Percentiles rank a stretch among this genome's conserved stretches.
These are phyloP conservation scores for Eleutherodactylus coqui DNA, from an alignment of 2,797 vertebrate species.

Conservation along the genomic window DNA sequence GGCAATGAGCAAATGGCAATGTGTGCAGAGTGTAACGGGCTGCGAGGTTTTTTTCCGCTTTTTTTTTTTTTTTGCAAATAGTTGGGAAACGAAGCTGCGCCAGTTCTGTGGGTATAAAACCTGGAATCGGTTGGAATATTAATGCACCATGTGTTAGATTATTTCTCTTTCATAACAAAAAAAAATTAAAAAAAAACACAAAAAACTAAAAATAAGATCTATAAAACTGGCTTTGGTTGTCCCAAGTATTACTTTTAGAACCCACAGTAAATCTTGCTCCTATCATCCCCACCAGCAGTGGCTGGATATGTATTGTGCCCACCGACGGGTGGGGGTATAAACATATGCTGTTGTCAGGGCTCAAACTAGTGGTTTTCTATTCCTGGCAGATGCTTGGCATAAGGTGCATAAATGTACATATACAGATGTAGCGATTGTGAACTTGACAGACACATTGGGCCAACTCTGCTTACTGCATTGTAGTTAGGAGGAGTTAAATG, in stretches of 20 bases:
- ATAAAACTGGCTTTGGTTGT: conserved; percentile 48
- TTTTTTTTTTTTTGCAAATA: background rate
- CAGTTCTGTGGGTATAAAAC: conserved; percentile 20
- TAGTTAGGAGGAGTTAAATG: no score
- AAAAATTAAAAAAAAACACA: conserved; percentile 21
- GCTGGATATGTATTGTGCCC: background rate
- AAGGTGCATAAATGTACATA: background rate
- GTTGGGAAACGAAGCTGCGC: conserved; percentile 17
- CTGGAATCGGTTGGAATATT: conserved; percentile 39
- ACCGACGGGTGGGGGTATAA: background rate
- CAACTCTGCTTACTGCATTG: no score
- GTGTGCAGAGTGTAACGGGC: conserved; percentile 87
- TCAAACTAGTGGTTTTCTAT: background rate
- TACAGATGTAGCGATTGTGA: no score
- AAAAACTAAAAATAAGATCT: background rate
- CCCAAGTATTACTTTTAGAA: conserved; percentile 30
- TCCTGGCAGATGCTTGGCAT: background rate
- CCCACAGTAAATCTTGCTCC: conserved; percentile 13
- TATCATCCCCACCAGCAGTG: background rate
- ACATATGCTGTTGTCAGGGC: background rate
- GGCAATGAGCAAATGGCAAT: conserved; percentile 99
- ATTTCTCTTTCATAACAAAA: background rate
- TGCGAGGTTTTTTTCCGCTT: background rate
- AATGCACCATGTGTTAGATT: conserved; percentile 54
- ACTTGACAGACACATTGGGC: no score